These are phyloP conservation scores for Actenoides hombroni DNA, from an alignment of 2,113 vertebrate species.

Conservation along the genomic window DNA sequence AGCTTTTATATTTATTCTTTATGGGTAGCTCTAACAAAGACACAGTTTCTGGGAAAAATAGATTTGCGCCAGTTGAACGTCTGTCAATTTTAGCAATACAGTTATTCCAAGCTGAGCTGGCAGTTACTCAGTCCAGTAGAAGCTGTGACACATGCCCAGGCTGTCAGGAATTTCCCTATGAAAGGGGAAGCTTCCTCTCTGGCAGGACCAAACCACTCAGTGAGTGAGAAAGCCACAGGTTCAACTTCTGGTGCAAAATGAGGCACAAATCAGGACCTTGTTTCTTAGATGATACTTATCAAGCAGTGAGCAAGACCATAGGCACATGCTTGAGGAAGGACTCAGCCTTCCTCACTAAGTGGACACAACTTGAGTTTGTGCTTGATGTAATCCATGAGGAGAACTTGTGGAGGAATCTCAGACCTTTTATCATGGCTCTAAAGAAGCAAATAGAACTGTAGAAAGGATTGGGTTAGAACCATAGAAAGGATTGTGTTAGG, in stretches of 20 bases:
- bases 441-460: not conserved
- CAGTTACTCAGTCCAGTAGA: not conserved
- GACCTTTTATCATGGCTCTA: not conserved
- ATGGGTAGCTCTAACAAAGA: not conserved
- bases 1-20: not conserved
- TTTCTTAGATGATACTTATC: not conserved
- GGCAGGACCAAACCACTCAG: not conserved
- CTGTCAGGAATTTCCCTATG: not conserved
- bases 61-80: not conserved
- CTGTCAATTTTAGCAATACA: not conserved
- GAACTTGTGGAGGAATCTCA: not conserved
- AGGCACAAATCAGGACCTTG: not conserved
- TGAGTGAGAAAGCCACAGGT: not conserved
- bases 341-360: not conserved
- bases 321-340: not conserved
- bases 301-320: not conserved
- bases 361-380: not conserved
- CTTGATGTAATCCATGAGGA: not conserved
- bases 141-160: not conserved
- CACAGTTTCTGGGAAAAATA: not conserved
- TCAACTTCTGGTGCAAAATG: not conserved
- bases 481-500: not conserved
- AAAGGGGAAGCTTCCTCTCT: not conserved
- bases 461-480: not conserved
- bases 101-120: not conserved